Evolutionary conservation across 2,113 vertebrate species (phyloP), one percentile per base, ranked within the genome.

Genomic region (Conger conger): DNA sequence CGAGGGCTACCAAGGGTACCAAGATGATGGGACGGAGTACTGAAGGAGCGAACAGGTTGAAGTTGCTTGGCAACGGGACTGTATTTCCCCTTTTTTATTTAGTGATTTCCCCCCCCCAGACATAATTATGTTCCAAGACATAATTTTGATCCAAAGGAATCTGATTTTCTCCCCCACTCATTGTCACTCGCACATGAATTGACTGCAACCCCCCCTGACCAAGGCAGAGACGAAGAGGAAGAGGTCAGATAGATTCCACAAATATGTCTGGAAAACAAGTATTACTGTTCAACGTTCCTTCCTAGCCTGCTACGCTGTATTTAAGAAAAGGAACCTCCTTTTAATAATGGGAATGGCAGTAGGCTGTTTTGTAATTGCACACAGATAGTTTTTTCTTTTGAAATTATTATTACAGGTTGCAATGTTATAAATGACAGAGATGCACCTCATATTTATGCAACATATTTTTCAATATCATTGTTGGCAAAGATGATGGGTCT

Each of bases 1-100:
- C 0, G 93, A 95, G 84, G 94, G 94, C 79, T 95, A 95, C 90
- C 94, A 95, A 83, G 93, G 93, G 45, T 95, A 94, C 91, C 93
- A 94, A 38, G 93, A 94, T 38, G 93, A 94, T 23, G 90, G 92
- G 81, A 93, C 88, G 87, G 92, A 92, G 86, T 94, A 93, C 86
- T 91, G 45, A 92, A 90, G 0, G 88, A 92, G 0, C 90, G 88
- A 54, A 90, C 91, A 1, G 93, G 92, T 23, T 40, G 80, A 76
- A 81, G 84, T 78, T 85, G 54, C 79, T 35, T 73, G 18, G 79
- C 33, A 27, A 53, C 35, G 16, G 63, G 79, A 73, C 6, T 23
- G 30, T 20, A 82, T 57, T 60, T 76, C 18, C 81, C 57, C 42
- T 37, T 40, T 37, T 81, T 81, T 80, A 38, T 40, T 73, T 40